These are phyloP conservation scores for Heterotilapia buettikoferi DNA, from an alignment of 2,113 vertebrate genomes.

Conservation along the genomic window DNA sequence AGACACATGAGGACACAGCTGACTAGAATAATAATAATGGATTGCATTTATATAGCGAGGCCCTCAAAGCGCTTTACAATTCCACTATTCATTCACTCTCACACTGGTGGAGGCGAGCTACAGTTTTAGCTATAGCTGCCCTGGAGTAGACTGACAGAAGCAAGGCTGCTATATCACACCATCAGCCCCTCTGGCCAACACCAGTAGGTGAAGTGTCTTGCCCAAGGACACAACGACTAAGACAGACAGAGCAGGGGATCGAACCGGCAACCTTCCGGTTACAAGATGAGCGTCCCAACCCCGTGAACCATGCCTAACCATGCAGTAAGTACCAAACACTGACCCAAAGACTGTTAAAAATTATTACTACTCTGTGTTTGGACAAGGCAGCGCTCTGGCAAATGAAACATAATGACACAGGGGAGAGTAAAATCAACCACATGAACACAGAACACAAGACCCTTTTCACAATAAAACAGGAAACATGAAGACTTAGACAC, in stretches of 20 bases:
- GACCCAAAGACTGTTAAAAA: background rate
- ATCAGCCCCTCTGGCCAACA: background rate
- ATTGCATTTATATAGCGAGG: fast-evolving
- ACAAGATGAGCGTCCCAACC: background rate
- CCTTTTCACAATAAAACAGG: background rate
- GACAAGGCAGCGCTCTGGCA: background rate
- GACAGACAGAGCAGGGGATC: background rate
- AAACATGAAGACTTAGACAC: background rate
- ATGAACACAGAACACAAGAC: background rate
- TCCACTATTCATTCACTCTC: background rate
- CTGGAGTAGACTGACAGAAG: fast-evolving
- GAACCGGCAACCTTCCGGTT: fast-evolving
- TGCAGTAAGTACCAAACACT: background rate
- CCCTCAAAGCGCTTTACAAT: background rate
- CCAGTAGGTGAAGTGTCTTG: background rate
- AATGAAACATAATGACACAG: background rate
- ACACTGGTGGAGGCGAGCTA: background rate
- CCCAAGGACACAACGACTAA: fast-evolving
- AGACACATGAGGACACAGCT: background rate
- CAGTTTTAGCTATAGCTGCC: background rate
- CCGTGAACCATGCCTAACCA: background rate
- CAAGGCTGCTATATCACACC: background rate
- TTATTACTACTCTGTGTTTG: background rate
- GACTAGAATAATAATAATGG: background rate
- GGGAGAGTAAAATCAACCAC: background rate